Conservation (phyloP, 2,797 vertebrate species). For the Oophaga sylvatica region DNA sequence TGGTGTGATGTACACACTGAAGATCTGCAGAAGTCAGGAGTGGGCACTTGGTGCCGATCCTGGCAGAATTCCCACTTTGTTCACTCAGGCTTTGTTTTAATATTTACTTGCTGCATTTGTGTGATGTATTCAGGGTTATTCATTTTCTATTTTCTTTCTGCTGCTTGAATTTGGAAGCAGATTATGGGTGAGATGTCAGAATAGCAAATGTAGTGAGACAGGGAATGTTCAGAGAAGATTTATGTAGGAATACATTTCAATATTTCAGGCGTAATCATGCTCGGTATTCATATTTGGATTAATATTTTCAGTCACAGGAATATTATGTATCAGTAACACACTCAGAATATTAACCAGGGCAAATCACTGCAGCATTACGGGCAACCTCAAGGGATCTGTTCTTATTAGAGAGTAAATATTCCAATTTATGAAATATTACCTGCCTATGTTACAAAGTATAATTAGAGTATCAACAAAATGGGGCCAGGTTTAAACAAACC, state of each 20-base stretch:
- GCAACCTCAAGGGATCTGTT: not conserved
- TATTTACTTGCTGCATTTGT: constrained; percentile 15
- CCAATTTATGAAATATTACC: not conserved
- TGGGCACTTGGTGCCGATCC: not conserved
- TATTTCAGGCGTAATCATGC: constrained; percentile 35
- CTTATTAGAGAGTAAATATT: not conserved
- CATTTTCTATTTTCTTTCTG: constrained; percentile 5
- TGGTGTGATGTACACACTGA: not conserved
- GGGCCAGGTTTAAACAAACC: not conserved
- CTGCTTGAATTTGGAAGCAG: constrained; percentile 2
- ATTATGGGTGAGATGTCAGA: constrained; percentile 35
- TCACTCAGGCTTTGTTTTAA: not conserved
- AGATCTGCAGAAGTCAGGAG: not conserved
- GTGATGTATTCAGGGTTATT: not conserved
- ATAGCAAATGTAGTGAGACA: constrained; percentile 29
- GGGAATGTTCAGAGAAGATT: constrained; percentile 23
- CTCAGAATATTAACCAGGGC: constrained; percentile 23
- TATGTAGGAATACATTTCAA: constrained; percentile 34
- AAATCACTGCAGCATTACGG: not conserved
- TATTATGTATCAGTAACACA: constrained; percentile 24
- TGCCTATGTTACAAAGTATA: not conserved
- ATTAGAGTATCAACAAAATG: not conserved
- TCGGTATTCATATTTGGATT: constrained; percentile 36
- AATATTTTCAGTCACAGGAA: constrained; percentile 28
- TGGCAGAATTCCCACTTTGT: not conserved